A percentile compares a stretch with the other conserved stretches of the same genome.
Evolutionary conservation across 2,888 invertebrate species (phyloP).

Genomic region (Cordilura impudica): DNA sequence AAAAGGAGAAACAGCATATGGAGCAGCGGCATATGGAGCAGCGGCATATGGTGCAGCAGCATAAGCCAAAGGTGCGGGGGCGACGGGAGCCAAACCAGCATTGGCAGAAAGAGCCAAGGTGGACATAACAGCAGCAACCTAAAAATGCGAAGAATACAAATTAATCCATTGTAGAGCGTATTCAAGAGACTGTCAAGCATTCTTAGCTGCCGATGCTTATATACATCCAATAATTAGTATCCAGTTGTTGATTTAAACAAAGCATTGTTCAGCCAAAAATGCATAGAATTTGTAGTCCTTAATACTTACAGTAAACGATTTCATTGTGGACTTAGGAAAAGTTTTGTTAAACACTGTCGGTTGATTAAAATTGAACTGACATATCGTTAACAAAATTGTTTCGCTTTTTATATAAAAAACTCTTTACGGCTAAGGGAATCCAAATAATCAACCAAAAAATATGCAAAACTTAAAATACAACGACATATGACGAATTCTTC

Average conservation of each 20-base stretch:
- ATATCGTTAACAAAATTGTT: slow-evolving; percentile 71
- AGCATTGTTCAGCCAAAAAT: not conserved
- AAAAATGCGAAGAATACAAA: slow-evolving; percentile 43
- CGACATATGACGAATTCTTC: slow-evolving; percentile 33
- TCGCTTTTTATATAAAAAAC: slow-evolving; percentile 75
- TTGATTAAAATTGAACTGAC: slow-evolving; percentile 78
- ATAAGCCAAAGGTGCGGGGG: slow-evolving; percentile 64
- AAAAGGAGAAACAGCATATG: slow-evolving; percentile 60
- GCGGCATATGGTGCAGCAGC: slow-evolving; percentile 47
- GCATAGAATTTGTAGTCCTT: slow-evolving; percentile 2
- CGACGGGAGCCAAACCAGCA: slow-evolving; percentile 72
- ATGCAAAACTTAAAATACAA: slow-evolving; percentile 5
- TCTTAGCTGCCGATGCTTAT: not conserved
- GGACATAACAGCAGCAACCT: slow-evolving; percentile 76
- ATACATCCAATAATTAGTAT: not conserved
- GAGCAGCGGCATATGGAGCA: slow-evolving; percentile 60
- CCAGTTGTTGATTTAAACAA: not conserved
- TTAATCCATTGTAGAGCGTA: slow-evolving; percentile 2
- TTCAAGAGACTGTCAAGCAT: not conserved
- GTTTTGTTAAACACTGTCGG: slow-evolving; percentile 75
- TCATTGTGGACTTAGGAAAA: slow-evolving; percentile 76
- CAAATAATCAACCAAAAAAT: slow-evolving; percentile 18
- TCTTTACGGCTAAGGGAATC: slow-evolving; percentile 30
- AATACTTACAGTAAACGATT: slow-evolving; percentile 78
- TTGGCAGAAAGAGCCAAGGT: slow-evolving; percentile 75